A percentile compares a stretch with the other conserved stretches of the same genome.
These are phyloP conservation scores for Empis livida DNA, from an alignment of 2,888 invertebrate genomes.

Conservation along the genomic window DNA sequence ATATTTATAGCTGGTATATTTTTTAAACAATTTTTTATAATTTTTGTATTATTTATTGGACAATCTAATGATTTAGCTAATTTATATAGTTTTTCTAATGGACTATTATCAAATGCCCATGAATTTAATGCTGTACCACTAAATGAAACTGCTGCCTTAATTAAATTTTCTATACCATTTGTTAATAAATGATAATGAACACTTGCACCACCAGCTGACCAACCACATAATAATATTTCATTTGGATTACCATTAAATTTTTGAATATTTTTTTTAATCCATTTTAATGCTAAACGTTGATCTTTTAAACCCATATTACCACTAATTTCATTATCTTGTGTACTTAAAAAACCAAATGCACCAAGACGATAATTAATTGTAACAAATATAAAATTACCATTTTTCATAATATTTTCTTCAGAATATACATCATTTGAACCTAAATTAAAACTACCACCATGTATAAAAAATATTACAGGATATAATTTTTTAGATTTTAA, in stretches of 20 bases:
- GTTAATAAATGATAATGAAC: slow-evolving; percentile 56
- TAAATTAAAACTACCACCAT: slow-evolving; percentile 53
- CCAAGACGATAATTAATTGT: slow-evolving; percentile 56
- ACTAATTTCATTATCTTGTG: slow-evolving; percentile 50
- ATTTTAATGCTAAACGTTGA: slow-evolving; percentile 52
- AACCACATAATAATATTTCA: slow-evolving; percentile 50
- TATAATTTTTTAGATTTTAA: slow-evolving; percentile 17
- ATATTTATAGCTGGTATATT: slow-evolving; percentile 45
- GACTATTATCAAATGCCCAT: slow-evolving; percentile 30
- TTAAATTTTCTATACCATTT: slow-evolving; percentile 9
- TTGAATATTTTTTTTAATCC: slow-evolving; percentile 52
- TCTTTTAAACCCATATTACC: slow-evolving; percentile 63
- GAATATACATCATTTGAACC: slow-evolving; percentile 42
- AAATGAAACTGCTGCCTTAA: slow-evolving; percentile 11
- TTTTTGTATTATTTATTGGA: slow-evolving; percentile 38
- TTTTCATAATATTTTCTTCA: slow-evolving; percentile 45
- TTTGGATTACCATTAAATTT: slow-evolving; percentile 57
- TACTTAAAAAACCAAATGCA: slow-evolving; percentile 56
- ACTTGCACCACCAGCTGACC: slow-evolving; percentile 59
- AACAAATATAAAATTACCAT: slow-evolving; percentile 49
- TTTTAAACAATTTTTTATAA: slow-evolving; percentile 50
- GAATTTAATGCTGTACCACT: slow-evolving; percentile 51
- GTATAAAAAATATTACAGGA: slow-evolving; percentile 49
- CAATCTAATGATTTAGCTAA: slow-evolving; percentile 51
- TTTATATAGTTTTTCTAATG: slow-evolving; percentile 38